These are phyloP conservation scores for Oryzias celebensis DNA, from an alignment of 2,113 vertebrate species.

Conservation along the genomic window DNA sequence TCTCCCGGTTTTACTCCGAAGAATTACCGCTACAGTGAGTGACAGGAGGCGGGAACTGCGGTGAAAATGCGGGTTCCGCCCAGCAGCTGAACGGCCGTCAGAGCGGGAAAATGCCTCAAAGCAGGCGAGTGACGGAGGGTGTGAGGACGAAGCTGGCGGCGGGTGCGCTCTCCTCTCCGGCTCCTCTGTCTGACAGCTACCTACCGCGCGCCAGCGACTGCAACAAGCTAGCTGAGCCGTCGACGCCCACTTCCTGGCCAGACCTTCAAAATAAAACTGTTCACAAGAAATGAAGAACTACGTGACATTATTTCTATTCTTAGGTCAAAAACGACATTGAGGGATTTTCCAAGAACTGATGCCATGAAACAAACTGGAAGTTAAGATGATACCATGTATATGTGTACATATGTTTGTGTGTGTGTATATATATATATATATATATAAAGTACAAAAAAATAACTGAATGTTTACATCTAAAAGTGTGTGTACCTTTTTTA, in stretches of 20 bases:
- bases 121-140: conserved; percentile 33
- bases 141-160: conserved; percentile 21
- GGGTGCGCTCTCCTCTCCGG: conserved; percentile 20
- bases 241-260: accelerated
- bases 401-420: no score
- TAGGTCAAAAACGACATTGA: no score
- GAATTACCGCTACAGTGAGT: neutral
- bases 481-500: no score
- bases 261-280: conserved; percentile 43
- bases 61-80: conserved; percentile 30
- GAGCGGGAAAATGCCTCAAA: conserved; percentile 31
- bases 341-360: no score
- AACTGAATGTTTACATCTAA: no score
- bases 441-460: no score
- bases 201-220: conserved; percentile 17
- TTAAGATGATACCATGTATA: no score
- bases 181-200: conserved; percentile 44
- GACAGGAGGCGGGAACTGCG: conserved; percentile 1
- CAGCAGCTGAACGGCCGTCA: conserved; percentile 43
- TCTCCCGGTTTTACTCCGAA: conserved; percentile 24
- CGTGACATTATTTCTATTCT: no score
- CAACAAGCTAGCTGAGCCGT: neutral
- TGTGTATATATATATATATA: no score
- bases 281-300: no score
- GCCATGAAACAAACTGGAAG: no score